A percentile compares a stretch with the other conserved stretches of the same genome.
Evolutionary conservation across 2,797 vertebrate species (phyloP).

Genomic region (Acanthopagrus latus): DNA sequence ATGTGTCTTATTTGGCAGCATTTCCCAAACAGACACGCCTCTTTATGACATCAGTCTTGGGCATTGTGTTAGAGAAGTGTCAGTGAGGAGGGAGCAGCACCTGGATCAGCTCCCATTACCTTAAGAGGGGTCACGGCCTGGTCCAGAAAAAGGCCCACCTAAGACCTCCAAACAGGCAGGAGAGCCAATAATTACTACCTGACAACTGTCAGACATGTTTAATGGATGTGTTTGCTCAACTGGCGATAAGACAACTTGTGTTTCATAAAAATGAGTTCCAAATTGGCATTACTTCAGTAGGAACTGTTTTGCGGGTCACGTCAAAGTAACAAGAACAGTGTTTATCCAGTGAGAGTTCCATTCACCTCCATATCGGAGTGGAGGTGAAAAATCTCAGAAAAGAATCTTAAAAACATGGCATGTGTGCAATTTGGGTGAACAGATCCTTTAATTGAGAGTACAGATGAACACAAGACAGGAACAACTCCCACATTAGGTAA

Average conservation of each 20-base stretch:
- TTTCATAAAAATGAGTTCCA: not conserved
- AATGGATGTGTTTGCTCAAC: constrained; percentile 13
- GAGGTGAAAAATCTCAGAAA: not conserved
- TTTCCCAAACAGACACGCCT: constrained; percentile 1
- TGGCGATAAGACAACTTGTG: constrained; percentile 17
- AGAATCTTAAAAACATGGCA: not conserved
- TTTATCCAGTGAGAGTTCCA: not conserved
- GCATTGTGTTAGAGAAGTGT: constrained; percentile 20
- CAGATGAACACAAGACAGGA: too few species aligned
- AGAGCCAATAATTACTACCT: constrained; percentile 58
- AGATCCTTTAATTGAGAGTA: too few species aligned
- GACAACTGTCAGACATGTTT: constrained; percentile 61
- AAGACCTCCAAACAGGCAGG: constrained; percentile 24
- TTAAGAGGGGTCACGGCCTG: constrained; percentile 55
- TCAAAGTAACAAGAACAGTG: not conserved
- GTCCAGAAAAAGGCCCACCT: constrained; percentile 32
- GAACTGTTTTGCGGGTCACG: not conserved
- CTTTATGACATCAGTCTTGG: constrained; percentile 17
- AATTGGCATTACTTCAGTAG: not conserved
- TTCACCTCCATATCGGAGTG: not conserved
- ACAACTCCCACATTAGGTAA: too few species aligned
- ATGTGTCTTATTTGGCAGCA: not conserved
- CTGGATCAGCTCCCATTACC: constrained; percentile 63
- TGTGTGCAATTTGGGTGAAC: too few species aligned
- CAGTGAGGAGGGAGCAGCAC: constrained; percentile 52